Evolutionary conservation across 2,888 invertebrate species (phyloP), one percentile per base, ranked within the genome.

Genomic region (Chironomus riparius): DNA sequence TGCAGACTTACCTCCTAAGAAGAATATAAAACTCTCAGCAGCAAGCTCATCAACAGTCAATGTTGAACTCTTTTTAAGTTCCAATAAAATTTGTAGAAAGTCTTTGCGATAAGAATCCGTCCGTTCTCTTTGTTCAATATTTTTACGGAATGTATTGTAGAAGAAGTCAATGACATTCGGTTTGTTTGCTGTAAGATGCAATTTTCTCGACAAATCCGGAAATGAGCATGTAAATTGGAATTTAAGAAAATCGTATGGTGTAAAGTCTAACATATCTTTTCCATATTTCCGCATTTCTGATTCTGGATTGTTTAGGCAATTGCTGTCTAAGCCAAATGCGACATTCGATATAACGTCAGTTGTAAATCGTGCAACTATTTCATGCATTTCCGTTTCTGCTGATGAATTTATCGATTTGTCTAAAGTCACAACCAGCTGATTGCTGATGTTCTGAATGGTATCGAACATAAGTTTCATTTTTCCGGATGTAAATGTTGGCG

Each of bases 401-500:
- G 50, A 24, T 4, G 24, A 12, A 15, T 22, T 70, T 12, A 22
- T 24, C 13, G 22, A 50, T 24, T 56, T 50, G 1, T 70, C 50
- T n/a, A 70, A 3, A 0, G 21, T 22, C 12, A 7, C 2, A 13
- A 70, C 50, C 3, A 70, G 21, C n/a, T 48, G 47, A 56, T 70
- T 48, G n/a, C 70, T 50, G 12, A 24, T 70, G 2, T 13, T n/a
- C 22, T 56, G 22, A 21, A 70, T 6, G 13, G 24, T 70, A 13
- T 70, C 70, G 6, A 70, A 70, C 70, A 70, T 70, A 4, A 56
- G 4, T 22, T 50, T 70, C 22, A 70, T 24, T 28, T 70, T 70
- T n/a, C 22, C 70, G 4, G 70, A 48, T n/a, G 70, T 22, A 48
- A 70, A 70, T 22, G 24, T n/a, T 5, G 50, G 22, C 22, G 70